Evolutionary conservation across 2,113 vertebrate genomes (phyloP), one percentile per base, ranked within the genome.

Genomic region (Pteruthius melanotis): DNA sequence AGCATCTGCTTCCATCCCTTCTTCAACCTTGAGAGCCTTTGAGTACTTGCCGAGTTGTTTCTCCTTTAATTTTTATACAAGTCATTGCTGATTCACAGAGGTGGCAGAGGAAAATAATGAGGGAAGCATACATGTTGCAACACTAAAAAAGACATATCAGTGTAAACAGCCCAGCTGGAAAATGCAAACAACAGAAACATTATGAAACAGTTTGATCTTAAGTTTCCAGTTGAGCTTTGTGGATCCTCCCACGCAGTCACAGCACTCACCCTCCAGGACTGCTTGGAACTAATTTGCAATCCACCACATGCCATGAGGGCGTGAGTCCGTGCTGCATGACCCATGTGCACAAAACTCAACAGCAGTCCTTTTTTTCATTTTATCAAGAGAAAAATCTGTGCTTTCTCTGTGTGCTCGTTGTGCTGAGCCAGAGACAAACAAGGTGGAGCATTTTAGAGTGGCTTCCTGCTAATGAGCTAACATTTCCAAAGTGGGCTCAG

Each of bases 401-500:
- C 27, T 91, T 88, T 65, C 64, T 75, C 44, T 79, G n/a, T 24
- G 7, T 17, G 31, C 18, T 54, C 23, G 22, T 42, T 64, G 66
- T 68, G 59, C 66, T 75, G 71, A 84, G 68, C 35, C 8, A 15
- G 49, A 74, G 50, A 57, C 50, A 84, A 91, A 80, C 28, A 90
- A 92, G 77, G 87, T 89, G 89, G 75, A 92, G 42, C 30, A 54
- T 61, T 85, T 76, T 56, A 70, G 77, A 83, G 35, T 5, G 19
- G 64, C 69, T 89, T 84, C 87, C 70, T 81, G 53, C 40, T 95
- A 95, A 92, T 85, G 49, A 97, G 79, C 54, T 81, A 70, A 89
- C 40, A 35, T 94, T 91, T 95, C 91, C 89, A 86, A 84, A 96
- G 95, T 66, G 83, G 83, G 75, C 37, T 93, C 42, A 81, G 89